Evolutionary conservation across 2,888 invertebrate genomes (phyloP).

Genomic region (Eupithecia subfuscata): DNA sequence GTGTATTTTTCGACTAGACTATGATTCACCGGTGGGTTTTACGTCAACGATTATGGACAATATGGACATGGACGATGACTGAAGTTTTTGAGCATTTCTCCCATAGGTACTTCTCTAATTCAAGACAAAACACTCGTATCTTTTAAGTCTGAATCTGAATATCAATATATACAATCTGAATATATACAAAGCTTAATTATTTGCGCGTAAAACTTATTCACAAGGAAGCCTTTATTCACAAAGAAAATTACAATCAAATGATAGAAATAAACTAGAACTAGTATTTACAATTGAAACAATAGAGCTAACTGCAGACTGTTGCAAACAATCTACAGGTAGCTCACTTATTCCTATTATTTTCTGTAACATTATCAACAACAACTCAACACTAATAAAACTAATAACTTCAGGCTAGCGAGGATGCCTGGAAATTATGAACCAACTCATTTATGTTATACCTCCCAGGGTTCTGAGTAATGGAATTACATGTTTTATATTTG

Average conservation of each 20-base stretch:
- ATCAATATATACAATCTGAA: too few relatives aligned
- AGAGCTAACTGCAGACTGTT: too few relatives aligned
- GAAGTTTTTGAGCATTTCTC: neutral
- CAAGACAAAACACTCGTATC: too few relatives aligned
- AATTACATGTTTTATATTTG: neutral
- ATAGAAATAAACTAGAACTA: too few relatives aligned
- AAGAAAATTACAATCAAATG: too few relatives aligned
- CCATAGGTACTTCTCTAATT: neutral
- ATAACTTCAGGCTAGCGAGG: neutral
- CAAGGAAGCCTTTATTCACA: too few relatives aligned
- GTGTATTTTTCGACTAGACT: neutral
- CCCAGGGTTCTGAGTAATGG: neutral
- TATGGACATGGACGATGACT: neutral
- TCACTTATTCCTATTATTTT: too few relatives aligned
- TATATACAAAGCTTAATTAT: too few relatives aligned
- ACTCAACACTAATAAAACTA: neutral
- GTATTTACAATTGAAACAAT: too few relatives aligned
- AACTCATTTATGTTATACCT: neutral
- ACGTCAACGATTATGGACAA: too few relatives aligned
- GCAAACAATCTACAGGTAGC: too few relatives aligned
- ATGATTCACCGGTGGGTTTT: neutral
- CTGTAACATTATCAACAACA: neutral
- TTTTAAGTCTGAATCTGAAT: too few relatives aligned
- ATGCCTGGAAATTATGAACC: slow-evolving; percentile 3
- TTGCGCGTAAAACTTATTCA: neutral